Percentiles rank a stretch among this genome's conserved stretches.
Evolutionary conservation across 2,888 invertebrate genomes (phyloP).

Genomic region (Spisula subtruncata): DNA sequence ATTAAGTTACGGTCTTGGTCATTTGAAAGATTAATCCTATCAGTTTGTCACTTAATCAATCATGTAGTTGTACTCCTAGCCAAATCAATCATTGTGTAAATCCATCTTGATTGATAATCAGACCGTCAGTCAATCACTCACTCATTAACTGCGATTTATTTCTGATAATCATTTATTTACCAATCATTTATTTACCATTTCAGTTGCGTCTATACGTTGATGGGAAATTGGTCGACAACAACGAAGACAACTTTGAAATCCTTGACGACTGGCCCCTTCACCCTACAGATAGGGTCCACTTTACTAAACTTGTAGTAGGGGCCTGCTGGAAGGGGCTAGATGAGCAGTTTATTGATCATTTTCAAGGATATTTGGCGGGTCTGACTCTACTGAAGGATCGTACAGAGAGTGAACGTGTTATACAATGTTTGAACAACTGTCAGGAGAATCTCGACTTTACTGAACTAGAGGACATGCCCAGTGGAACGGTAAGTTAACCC

Average conservation of each 20-base stretch:
- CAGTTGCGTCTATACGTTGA: constrained; percentile 92
- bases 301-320: constrained; percentile 96
- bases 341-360: constrained; percentile 95
- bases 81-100: not conserved
- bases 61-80: not conserved
- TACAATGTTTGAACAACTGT: constrained; percentile 87
- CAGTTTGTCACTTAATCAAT: constrained; percentile 15
- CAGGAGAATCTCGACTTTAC: constrained; percentile 88
- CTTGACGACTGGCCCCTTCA: constrained; percentile 99
- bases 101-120: not conserved
- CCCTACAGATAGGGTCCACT: constrained; percentile 92
- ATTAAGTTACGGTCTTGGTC: not conserved
- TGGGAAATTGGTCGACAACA: constrained; percentile 92
- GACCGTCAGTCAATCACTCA: not conserved
- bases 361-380: constrained; percentile 96
- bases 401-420: constrained; percentile 86
- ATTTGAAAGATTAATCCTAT: not conserved
- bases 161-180: not conserved
- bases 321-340: constrained; percentile 99
- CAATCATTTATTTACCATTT: not conserved
- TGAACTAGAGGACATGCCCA: constrained; percentile 93
- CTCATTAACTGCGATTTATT: too few species aligned
- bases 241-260: constrained; percentile 96
- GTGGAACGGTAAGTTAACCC: constrained; percentile 91
- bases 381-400: constrained; percentile 91